Evolutionary conservation across 1,140 invertebrate species (phyloP).

Genomic region (Trigoniulus corallinus): DNA sequence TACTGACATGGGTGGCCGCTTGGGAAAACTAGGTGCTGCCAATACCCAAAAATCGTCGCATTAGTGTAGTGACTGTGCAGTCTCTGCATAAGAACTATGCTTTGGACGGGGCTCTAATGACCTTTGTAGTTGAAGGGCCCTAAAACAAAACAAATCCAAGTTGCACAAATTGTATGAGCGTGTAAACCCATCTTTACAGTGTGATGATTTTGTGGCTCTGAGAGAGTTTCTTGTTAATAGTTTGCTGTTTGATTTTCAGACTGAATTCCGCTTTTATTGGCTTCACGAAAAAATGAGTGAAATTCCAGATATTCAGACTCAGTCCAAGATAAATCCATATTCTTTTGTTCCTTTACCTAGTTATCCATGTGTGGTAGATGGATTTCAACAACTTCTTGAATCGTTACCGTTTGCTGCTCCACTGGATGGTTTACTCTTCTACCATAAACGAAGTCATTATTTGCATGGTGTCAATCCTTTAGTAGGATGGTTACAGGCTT

Average conservation of each 20-base stretch:
- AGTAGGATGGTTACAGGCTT: conserved; percentile 73
- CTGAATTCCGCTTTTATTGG: conserved; percentile 61
- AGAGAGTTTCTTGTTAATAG: no score
- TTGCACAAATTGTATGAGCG: no score
- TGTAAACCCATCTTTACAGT: no score
- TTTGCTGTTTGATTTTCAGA: conserved; percentile 31
- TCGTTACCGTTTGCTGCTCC: conserved; percentile 15
- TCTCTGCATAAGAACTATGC: no score
- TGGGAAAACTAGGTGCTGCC: no score
- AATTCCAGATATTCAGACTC: conserved; percentile 24
- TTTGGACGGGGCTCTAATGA: no score
- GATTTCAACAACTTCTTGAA: conserved; percentile 15
- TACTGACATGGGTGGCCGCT: no score
- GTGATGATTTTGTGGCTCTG: no score
- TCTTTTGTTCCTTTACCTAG: conserved; percentile 32
- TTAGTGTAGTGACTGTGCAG: no score
- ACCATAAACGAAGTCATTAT: conserved; percentile 61
- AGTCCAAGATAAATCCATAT: conserved; percentile 30
- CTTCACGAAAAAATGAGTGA: conserved; percentile 46
- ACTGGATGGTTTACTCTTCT: conserved; percentile 65
- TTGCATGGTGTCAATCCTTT: conserved; percentile 58
- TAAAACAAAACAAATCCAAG: no score
- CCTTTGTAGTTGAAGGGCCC: no score
- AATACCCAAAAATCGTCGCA: no score
- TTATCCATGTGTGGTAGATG: conserved; percentile 25